phyloP scores from a whole-genome alignment of 1,140 invertebrate species.

The Papilio xuthus region DNA sequence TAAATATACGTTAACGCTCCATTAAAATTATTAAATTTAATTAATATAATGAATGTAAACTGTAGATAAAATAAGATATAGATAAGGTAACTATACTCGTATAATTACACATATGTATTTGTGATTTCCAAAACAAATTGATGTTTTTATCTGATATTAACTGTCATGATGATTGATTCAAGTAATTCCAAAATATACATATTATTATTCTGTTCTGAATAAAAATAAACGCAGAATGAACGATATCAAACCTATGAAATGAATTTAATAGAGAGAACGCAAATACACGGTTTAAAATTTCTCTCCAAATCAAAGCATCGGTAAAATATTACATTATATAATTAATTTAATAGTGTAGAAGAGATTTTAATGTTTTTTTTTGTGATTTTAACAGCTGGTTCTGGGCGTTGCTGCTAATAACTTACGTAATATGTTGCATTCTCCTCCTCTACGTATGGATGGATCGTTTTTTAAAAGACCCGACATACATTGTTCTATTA shows the following conservation, averaged over 20 bases:
- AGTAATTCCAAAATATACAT: not conserved
- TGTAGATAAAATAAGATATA: too few species aligned
- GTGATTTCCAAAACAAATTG: not conserved
- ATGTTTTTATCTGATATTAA: not conserved
- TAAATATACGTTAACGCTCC: too few species aligned
- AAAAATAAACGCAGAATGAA: not conserved
- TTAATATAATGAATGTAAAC: too few species aligned
- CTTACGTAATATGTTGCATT: constrained; percentile 45
- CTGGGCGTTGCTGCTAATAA: constrained; percentile 43
- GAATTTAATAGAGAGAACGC: constrained; percentile 43
- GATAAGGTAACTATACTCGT: too few species aligned
- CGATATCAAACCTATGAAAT: not conserved
- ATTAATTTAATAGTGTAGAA: not conserved
- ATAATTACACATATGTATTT: too few species aligned
- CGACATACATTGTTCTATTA: constrained; percentile 51
- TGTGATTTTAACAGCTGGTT: constrained; percentile 44
- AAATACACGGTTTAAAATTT: constrained; percentile 49
- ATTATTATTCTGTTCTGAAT: not conserved
- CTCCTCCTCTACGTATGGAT: constrained; percentile 47
- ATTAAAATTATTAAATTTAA: too few species aligned
- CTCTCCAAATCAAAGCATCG: constrained; percentile 42
- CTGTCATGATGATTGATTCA: not conserved
- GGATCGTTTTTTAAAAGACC: constrained; percentile 50
- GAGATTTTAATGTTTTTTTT: not conserved
- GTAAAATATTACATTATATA: constrained; percentile 27